A percentile compares a stretch with the other conserved stretches of the same genome.
Evolutionary conservation across 1,140 invertebrate species (phyloP).

Genomic region (Calephelis nemesis): DNA sequence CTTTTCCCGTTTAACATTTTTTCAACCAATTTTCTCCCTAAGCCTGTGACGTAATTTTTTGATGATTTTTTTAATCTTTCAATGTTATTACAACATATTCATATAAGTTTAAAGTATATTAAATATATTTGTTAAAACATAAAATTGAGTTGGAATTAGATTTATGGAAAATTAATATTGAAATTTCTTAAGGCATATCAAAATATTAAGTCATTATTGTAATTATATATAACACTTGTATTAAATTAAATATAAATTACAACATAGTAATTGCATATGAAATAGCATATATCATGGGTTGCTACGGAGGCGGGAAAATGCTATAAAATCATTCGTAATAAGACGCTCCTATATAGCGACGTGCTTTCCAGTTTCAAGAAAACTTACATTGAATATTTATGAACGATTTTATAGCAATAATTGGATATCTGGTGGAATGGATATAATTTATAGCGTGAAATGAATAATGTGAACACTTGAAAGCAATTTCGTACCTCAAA

Average conservation of each 20-base stretch:
- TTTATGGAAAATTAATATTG: not conserved
- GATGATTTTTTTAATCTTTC: too few species aligned
- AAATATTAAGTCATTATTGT: too few species aligned
- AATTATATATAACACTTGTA: too few species aligned
- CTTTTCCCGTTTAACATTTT: too few species aligned
- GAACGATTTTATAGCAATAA: constrained; percentile 40
- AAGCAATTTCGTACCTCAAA: constrained; percentile 40
- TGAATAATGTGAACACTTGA: constrained; percentile 34
- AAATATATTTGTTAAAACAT: constrained; percentile 28
- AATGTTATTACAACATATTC: too few species aligned
- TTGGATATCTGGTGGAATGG: constrained; percentile 36
- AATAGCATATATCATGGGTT: constrained; percentile 28
- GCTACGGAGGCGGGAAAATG: constrained; percentile 36
- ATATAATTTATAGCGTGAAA: constrained; percentile 40
- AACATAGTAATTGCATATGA: constrained; percentile 29
- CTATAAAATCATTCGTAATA: constrained; percentile 43
- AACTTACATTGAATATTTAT: constrained; percentile 34
- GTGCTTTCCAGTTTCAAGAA: constrained; percentile 3
- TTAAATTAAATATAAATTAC: constrained; percentile 9
- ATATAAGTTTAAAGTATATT: too few species aligned
- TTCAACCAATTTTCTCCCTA: too few species aligned
- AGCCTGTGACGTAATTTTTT: too few species aligned
- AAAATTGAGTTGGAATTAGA: constrained; percentile 39
- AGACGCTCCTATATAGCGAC: constrained; percentile 1
- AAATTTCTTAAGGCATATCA: not conserved